These are phyloP conservation scores for Drosophila ogumai DNA, from an alignment of 1,140 invertebrate genomes.

Conservation along the genomic window DNA sequence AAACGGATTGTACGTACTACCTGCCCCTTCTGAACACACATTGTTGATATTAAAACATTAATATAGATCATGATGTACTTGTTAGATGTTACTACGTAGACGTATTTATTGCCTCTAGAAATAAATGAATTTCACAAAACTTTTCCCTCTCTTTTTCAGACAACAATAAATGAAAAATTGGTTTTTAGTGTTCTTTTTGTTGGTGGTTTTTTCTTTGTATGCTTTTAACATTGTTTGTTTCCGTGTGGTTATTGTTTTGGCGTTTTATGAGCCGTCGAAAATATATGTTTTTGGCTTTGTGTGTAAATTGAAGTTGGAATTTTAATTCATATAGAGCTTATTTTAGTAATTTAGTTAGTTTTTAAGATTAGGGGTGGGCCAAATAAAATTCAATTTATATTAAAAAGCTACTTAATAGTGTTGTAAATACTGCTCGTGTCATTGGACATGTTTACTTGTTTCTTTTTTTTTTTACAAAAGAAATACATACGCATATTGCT, in stretches of 20 bases:
- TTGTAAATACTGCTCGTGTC: not conserved
- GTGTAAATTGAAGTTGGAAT: not conserved
- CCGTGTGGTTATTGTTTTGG: slow-evolving; percentile 10
- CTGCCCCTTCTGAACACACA: slow-evolving; percentile 5
- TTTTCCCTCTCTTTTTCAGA: slow-evolving; percentile 14
- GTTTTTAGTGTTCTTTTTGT: slow-evolving; percentile 24
- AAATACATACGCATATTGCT: not conserved
- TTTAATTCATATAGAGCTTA: not conserved
- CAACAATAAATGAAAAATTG: slow-evolving; percentile 30
- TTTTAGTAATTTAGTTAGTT: not conserved
- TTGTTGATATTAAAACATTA: slow-evolving; percentile 42
- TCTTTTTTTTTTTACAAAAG: too few relatives aligned
- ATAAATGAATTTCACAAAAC: slow-evolving; percentile 30
- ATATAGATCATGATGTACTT: slow-evolving; percentile 39
- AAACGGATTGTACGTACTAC: slow-evolving; percentile 34
- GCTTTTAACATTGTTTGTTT: slow-evolving; percentile 28
- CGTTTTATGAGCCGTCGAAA: not conserved
- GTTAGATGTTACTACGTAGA: slow-evolving; percentile 24
- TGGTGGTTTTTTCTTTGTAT: slow-evolving; percentile 41
- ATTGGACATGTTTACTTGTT: not conserved
- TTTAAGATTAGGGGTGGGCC: not conserved
- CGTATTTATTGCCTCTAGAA: slow-evolving; percentile 51
- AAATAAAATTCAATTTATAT: not conserved
- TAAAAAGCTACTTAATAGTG: not conserved
- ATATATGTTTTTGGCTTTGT: slow-evolving; percentile 7